Conservation (phyloP, 2,888 invertebrate genomes). For the Tachina lurida region DNA sequence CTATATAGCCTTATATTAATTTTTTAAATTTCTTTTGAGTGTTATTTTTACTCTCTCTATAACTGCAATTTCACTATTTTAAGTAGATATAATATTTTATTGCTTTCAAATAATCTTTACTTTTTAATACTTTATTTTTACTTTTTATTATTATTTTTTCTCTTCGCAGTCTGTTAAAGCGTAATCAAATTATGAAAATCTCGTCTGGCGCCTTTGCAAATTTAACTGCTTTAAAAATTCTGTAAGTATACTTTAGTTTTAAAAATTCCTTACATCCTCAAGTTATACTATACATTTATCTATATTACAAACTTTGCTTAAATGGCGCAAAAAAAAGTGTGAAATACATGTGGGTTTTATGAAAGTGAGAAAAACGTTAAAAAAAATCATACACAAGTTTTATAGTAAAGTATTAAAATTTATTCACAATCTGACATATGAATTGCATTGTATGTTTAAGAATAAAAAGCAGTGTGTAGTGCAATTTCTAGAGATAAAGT, state of each 20-base stretch:
- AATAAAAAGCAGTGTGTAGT: neutral
- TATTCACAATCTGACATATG: constrained; percentile 3
- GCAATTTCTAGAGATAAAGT: neutral
- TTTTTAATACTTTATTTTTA: neutral
- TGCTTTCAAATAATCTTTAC: constrained; percentile 43
- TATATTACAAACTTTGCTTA: neutral
- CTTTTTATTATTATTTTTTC: constrained; percentile 15
- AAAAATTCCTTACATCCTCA: neutral
- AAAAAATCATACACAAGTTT: neutral
- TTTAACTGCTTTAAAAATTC: constrained; percentile 89
- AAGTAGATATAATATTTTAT: constrained; percentile 50
- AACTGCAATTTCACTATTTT: constrained; percentile 19
- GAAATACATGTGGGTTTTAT: neutral
- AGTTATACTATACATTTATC: neutral
- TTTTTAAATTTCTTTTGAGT: neutral
- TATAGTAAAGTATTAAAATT: neutral
- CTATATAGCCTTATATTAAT: no score
- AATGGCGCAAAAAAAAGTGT: constrained; percentile 25
- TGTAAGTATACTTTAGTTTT: constrained; percentile 87
- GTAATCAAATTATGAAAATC: constrained; percentile 92
- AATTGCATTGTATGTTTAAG: neutral
- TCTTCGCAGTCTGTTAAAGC: constrained; percentile 90
- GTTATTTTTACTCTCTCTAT: neutral
- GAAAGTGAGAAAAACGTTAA: neutral
- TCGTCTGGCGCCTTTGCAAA: constrained; percentile 90